Evolutionary conservation across 2,113 vertebrate genomes (phyloP).

Genomic region (Epinephelus moara): DNA sequence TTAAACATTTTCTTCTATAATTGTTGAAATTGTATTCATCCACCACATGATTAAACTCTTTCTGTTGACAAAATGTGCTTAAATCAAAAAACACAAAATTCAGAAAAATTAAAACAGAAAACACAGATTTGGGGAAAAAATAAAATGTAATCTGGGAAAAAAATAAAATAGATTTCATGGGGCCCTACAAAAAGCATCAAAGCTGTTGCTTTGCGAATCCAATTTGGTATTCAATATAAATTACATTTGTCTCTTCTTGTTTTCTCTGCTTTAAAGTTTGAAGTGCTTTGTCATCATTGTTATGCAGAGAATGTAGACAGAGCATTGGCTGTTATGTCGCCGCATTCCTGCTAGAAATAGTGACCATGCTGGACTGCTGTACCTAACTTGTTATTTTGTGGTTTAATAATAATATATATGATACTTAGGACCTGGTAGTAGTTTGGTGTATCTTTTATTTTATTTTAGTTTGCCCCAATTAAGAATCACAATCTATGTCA

Average conservation of each 20-base stretch:
- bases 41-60: too few species aligned
- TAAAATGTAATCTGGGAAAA: too few species aligned
- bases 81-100: too few species aligned
- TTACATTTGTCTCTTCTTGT: background rate
- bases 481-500: background rate
- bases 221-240: background rate
- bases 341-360: slow-evolving; percentile 27
- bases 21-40: too few species aligned
- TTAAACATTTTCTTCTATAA: too few species aligned
- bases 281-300: background rate
- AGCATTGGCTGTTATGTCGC: background rate
- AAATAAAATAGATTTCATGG: too few species aligned
- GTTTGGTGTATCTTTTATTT: background rate
- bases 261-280: background rate
- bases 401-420: background rate
- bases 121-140: too few species aligned
- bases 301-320: slow-evolving; percentile 55
- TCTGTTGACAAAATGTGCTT: too few species aligned
- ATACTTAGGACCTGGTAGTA: background rate
- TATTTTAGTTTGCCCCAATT: background rate
- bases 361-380: background rate
- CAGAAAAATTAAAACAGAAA: too few species aligned
- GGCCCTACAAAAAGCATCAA: too few species aligned
- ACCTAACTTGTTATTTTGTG: background rate
- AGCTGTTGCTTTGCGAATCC: background rate